Percentiles rank a stretch among this genome's conserved stretches.
phyloP scores from a whole-genome alignment of 2,113 vertebrate genomes.

The Ivindomyrus marchei region DNA sequence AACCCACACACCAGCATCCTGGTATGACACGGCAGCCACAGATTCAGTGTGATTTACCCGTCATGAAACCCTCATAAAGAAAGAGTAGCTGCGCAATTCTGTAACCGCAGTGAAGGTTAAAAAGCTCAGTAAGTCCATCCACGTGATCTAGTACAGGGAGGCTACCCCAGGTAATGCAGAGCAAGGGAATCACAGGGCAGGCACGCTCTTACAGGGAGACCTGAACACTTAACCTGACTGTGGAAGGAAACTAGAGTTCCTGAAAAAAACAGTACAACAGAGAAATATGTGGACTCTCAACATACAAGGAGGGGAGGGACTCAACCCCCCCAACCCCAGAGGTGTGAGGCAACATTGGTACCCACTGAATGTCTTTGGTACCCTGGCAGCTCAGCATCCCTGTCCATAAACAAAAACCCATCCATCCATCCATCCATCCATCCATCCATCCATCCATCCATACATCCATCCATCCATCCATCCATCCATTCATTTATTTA shows the following conservation, averaged over 20 bases:
- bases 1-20: slow-evolving; percentile 63
- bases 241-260: background rate
- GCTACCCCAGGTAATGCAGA: background rate
- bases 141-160: background rate
- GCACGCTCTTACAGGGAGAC: background rate
- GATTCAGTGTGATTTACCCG: background rate
- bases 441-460: background rate
- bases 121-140: background rate
- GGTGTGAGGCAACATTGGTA: background rate
- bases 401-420: background rate
- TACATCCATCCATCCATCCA: background rate
- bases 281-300: background rate
- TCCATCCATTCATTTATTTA: too few relatives aligned
- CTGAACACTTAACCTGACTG: background rate
- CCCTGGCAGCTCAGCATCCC: background rate
- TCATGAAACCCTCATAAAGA: background rate
- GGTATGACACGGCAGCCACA: slow-evolving; percentile 32
- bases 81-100: background rate
- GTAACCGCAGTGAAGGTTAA: background rate
- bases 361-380: background rate
- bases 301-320: background rate
- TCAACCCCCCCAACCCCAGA: background rate
- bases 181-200: background rate
- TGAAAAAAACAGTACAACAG: background rate
- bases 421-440: background rate